Evolutionary conservation across 2,888 invertebrate genomes (phyloP), one percentile per base, ranked within the genome.

Genomic region (Hypolimnas misippus): DNA sequence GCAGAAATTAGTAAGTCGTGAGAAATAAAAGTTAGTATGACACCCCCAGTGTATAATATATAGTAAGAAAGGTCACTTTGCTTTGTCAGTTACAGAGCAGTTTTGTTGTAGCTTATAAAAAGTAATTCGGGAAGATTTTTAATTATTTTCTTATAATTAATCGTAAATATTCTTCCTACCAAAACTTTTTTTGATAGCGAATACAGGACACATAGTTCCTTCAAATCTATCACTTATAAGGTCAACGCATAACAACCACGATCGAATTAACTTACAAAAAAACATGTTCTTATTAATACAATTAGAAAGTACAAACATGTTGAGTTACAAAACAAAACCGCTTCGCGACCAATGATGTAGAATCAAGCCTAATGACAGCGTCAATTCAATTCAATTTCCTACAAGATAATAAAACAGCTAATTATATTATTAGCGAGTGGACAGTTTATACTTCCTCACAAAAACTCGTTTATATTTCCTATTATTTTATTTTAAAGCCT

Each of bases 371-470:
- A 62, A 40, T 44, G 62, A 49, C 57, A 44, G 35, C 61, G 62
- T 65, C 65, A 58, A 19, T 62, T 62, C 42, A 54, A 25, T 49
- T 49, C 49, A 51, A 62, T 57, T 62, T 65, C 62, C 62, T 62
- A 16, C 40, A 38, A 38, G 31, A 31, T 46, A 16, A 38, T n/a
- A 29, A 12, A 5, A 4, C n/a, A n/a, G n/a, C 3, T 21, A 25
- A 49, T 25, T 25, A 49, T 25, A 49, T 49, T 49, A 49, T 14
- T 14, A 14, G n/a, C 16, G 25, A 46, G 16, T 25, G 12, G 21
- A 46, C 25, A 49, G 49, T 49, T 54, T 60, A 40, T 54, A 54
- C 35, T 49, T 54, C 38, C 46, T 53, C 12, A 25, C 54, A 54
- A 25, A 60, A 54, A 29, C 21, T 25, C 16, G 49, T 54, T 49